Base-by-base conservation (phyloP, 2,888 invertebrate genomes). In the Himalopsyche japonica region DNA sequence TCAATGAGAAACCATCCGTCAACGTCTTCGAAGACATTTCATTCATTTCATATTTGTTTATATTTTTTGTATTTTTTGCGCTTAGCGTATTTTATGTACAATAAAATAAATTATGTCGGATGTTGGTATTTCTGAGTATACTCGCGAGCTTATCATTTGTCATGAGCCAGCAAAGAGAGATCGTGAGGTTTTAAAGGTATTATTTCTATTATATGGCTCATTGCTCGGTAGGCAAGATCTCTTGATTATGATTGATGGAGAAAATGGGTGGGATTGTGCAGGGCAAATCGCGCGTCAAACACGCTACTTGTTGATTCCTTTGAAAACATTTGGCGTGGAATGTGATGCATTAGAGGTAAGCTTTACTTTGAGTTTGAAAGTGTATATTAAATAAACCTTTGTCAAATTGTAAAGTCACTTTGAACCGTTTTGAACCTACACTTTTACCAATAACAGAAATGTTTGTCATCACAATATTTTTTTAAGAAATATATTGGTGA, bases 171-270 rank as follows among this genome's bases (percentile, higher is more conserved):
- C 37, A 49, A 20, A 49, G 49, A 49, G 49, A 49, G 89, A 89
- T 89, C 90, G 90, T 90, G 90, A 90, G 91, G 90, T 91, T 92
- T 92, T 91, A 91, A 92, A 91, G 92, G 91, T 90, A 91, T 90
- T 89, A 90, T 90, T 79, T 87, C 90, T 90, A 91, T 92, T 92
- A 92, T 89, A 91, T 91, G 92, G 90, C 88, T 91, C 92, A 92
- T 92, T 92, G 92, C 91, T 89, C 90, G 90, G 91, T 89, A 91
- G 91, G 91, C 20, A 49, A 49, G 49, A 49, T 49, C 89, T 91
- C 88, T 89, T 92, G 91, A 92, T 92, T 92, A 92, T 92, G 92
- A 92, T 92, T 91, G 92, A 92, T 92, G 89, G 90, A 87, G 88
- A 87, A 86, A 87, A 88, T 88, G 88, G 37, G 30, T 6, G 30